A percentile compares a stretch with the other conserved stretches of the same genome.
Conservation (phyloP, 2,888 invertebrate genomes). For the Dorcus hopei region DNA sequence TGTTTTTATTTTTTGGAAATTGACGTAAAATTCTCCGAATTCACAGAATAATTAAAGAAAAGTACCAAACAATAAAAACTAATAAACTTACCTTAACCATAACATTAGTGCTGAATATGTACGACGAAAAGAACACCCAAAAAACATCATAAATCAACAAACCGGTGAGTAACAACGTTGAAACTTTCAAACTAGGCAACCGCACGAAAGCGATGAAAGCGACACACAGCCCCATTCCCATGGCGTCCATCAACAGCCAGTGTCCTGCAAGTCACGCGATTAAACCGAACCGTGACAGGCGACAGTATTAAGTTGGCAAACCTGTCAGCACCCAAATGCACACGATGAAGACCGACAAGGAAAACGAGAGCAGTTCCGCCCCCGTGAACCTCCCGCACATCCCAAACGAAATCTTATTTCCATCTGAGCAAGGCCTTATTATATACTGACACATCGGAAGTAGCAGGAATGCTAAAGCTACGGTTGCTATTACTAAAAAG, state of each 20-base stretch:
- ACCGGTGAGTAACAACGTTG: slow-evolving; percentile 89
- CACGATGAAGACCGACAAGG: slow-evolving; percentile 87
- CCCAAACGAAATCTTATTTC: slow-evolving; percentile 83
- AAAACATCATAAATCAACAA: slow-evolving; percentile 94
- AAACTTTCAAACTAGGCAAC: slow-evolving; percentile 92
- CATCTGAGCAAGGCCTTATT: slow-evolving; percentile 78
- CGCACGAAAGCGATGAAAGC: slow-evolving; percentile 97
- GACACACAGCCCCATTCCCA: slow-evolving; percentile 98
- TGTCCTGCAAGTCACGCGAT: slow-evolving; percentile 56
- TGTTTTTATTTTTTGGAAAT: too few relatives aligned
- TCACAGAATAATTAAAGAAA: too few relatives aligned
- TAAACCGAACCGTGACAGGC: background rate
- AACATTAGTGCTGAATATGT: slow-evolving; percentile 97
- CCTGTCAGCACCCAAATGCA: slow-evolving; percentile 96
- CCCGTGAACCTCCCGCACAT: slow-evolving; percentile 92
- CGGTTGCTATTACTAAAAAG: slow-evolving; percentile 85
- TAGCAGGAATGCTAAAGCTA: slow-evolving; percentile 92
- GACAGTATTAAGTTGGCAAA: slow-evolving; percentile 14
- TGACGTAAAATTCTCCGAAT: too few relatives aligned
- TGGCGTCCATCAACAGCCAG: slow-evolving; percentile 98
- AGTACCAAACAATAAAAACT: too few relatives aligned
- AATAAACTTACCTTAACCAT: slow-evolving; percentile 75
- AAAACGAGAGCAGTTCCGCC: slow-evolving; percentile 90
- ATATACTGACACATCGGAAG: slow-evolving; percentile 98
- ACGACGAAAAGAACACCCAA: slow-evolving; percentile 98